These are phyloP conservation scores for Borostomias antarcticus DNA, from an alignment of 2,797 vertebrate species.

Conservation along the genomic window DNA sequence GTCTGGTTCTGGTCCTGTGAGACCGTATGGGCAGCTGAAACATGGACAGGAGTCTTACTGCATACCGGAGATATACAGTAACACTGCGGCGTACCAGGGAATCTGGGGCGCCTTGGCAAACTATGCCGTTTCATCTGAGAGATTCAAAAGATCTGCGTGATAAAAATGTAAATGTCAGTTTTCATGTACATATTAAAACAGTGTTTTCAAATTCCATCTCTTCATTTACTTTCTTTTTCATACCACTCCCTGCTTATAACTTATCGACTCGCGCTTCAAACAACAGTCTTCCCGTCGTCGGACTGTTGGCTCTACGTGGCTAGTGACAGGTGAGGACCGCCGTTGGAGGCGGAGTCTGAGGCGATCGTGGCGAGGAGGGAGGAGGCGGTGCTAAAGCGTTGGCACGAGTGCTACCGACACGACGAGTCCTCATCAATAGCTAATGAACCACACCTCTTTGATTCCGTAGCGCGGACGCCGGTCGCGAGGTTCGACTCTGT, in stretches of 20 bases:
- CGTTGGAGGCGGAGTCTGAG: not conserved
- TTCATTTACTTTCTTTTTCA: slow-evolving; percentile 10
- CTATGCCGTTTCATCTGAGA: slow-evolving; percentile 60
- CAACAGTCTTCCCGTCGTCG: slow-evolving; percentile 11
- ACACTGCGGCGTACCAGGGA: slow-evolving; percentile 44
- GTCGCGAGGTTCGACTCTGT: not conserved
- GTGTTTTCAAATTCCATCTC: slow-evolving; percentile 41
- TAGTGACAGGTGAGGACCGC: slow-evolving; percentile 45
- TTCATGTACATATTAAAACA: slow-evolving; percentile 61
- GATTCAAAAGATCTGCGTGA: slow-evolving; percentile 60
- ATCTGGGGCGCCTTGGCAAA: slow-evolving; percentile 43
- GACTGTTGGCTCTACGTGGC: slow-evolving; percentile 45
- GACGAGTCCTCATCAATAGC: slow-evolving; percentile 34
- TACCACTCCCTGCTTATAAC: slow-evolving; percentile 8
- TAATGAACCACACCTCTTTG: slow-evolving; percentile 22
- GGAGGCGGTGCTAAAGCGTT: slow-evolving; percentile 22
- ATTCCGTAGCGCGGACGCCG: slow-evolving; percentile 15
- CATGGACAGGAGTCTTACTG: slow-evolving; percentile 18
- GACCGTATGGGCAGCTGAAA: too few relatives aligned
- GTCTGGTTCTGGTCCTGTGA: too few relatives aligned
- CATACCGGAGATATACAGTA: slow-evolving; percentile 34
- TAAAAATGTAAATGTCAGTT: slow-evolving; percentile 63
- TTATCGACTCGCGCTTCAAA: slow-evolving; percentile 22
- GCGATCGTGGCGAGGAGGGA: not conserved
- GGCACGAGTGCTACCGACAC: slow-evolving; percentile 22